These are phyloP conservation scores for Enoplolaimus lenunculus DNA, from an alignment of 2,888 invertebrate genomes.

Conservation along the genomic window DNA sequence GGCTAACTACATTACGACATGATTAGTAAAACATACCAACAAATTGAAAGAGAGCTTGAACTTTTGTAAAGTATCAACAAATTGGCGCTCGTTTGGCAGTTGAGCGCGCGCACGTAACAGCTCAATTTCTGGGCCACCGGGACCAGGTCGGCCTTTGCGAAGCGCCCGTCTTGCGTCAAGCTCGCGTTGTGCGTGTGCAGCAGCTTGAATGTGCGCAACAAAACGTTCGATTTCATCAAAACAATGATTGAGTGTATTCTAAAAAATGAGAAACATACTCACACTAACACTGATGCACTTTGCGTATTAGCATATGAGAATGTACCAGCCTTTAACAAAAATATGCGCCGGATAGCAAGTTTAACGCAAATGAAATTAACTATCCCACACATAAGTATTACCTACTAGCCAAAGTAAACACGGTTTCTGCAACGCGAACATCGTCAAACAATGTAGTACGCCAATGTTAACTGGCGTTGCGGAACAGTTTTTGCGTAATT, in stretches of 20 bases:
- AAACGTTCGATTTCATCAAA: slow-evolving; percentile 99
- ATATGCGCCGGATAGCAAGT: too few species aligned
- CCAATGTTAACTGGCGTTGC: too few species aligned
- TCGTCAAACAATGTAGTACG: too few species aligned
- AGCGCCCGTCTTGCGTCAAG: slow-evolving; percentile 62
- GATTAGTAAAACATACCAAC: slow-evolving; percentile 48
- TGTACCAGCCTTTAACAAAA: too few species aligned
- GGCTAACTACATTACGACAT: slow-evolving; percentile 31
- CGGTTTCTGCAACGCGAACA: too few species aligned
- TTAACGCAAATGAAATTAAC: too few species aligned
- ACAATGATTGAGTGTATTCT: slow-evolving; percentile 77
- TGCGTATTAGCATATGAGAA: too few species aligned
- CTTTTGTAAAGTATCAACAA: slow-evolving; percentile 93
- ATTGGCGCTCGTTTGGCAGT: slow-evolving; percentile 89
- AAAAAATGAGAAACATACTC: slow-evolving; percentile 11
- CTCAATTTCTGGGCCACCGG: neutral
- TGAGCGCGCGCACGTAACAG: slow-evolving; percentile 46
- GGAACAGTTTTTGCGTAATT: too few species aligned
- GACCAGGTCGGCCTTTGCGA: too few species aligned
- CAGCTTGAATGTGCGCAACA: slow-evolving; percentile 86
- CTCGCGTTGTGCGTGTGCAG: slow-evolving; percentile 83
- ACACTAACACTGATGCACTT: too few species aligned
- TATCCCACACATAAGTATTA: too few species aligned
- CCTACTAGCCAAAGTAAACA: too few species aligned
- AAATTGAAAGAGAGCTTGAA: slow-evolving; percentile 96